Evolutionary conservation across 2,797 vertebrate species (phyloP).

Genomic region (Lithobates pipiens): DNA sequence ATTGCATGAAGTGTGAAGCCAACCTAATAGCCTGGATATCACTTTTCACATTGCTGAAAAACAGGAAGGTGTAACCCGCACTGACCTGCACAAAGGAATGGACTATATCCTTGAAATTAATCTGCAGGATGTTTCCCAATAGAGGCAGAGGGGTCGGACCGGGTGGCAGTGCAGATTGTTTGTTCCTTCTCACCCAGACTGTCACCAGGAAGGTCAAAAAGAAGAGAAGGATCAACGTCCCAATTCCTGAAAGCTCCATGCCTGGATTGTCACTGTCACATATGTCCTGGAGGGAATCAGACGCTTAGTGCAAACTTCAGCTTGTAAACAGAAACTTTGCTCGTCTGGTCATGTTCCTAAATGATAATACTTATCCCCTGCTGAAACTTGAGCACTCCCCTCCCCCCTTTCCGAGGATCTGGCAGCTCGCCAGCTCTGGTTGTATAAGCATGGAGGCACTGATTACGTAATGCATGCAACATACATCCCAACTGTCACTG

Average conservation of each 20-base stretch:
- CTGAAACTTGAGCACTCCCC: not conserved
- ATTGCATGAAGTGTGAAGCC: too few species aligned
- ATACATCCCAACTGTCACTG: too few species aligned
- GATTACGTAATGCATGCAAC: not conserved
- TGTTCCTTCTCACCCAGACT: not conserved
- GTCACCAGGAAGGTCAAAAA: not conserved
- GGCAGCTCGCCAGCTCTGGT: not conserved
- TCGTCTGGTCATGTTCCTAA: not conserved
- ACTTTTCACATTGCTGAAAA: not conserved
- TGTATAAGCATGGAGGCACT: not conserved
- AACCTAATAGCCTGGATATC: too few species aligned
- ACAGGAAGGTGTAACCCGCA: not conserved
- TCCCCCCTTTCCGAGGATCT: not conserved
- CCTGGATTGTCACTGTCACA: not conserved
- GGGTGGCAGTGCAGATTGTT: not conserved
- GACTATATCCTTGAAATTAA: conserved; percentile 27
- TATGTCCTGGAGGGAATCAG: too few species aligned
- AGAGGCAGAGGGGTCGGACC: conserved; percentile 24
- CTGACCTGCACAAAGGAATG: conserved; percentile 21
- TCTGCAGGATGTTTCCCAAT: conserved; percentile 24
- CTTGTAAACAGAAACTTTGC: not conserved
- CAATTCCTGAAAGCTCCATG: not conserved
- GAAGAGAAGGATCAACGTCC: not conserved
- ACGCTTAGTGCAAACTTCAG: not conserved
- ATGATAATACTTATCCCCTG: not conserved